Evolutionary conservation across 2,888 invertebrate species (phyloP), one percentile per base, ranked within the genome.

Genomic region (Acleris cristana): DNA sequence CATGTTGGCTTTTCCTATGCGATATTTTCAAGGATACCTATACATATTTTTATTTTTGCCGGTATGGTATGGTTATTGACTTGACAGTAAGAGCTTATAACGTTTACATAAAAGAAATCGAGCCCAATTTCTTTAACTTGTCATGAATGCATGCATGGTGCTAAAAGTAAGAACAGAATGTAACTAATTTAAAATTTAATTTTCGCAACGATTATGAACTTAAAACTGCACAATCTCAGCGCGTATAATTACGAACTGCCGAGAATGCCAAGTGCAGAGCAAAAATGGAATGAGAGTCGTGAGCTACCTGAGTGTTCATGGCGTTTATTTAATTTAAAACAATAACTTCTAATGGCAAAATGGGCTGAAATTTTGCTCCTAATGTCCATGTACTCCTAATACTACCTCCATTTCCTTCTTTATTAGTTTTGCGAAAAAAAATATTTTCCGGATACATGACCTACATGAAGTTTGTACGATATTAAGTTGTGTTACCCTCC

Each of bases 271-370:
- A 57, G 45, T 57, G 62, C 57, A 53, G 45, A 30, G 57, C 56
- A 53, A 57, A 62, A 67, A 52, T 53, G 48, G 49, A 62, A 67
- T 67, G 57, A 53, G 57, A 63, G 23, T 62, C 66, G 66, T 67
- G 67, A 58, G 62, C 18, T 21, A 40, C 16, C 26, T 34, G 21
- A 34, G 53, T 45, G 44, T 26, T 54, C 16, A 19, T 53, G 49
- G 34, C 40, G 23, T 58, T 63, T 57, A 23, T 19, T 57, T 57
- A 52, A 52, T 48, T 44, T 56, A 40, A 12, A 52, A 53, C 45
- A 57, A 48, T 44, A 49, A 59, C 48, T 54, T 45, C n/a, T 45
- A 18, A 40, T 49, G 23, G 14, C 34, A 21, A 34, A 34, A 48
- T 23, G 10, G 21, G 16, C n/a, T 30, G 3, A 26, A 49, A 45